A percentile compares a stretch with the other conserved stretches of the same genome.
These are phyloP conservation scores for Hemicentrotus pulcherrimus DNA, from an alignment of 35 echinoderm and acorn worm species.

Conservation along the genomic window DNA sequence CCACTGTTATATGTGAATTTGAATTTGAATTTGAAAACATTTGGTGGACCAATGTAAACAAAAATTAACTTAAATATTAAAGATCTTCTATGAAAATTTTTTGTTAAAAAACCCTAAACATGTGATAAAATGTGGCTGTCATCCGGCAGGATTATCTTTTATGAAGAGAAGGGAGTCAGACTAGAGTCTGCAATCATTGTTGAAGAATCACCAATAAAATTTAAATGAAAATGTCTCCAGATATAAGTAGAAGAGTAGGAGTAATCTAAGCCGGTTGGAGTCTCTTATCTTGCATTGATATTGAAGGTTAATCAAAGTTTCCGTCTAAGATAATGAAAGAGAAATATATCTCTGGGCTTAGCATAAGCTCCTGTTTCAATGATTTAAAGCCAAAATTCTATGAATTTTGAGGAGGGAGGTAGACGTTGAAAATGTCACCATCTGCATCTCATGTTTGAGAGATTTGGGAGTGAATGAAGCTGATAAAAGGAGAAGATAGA, in stretches of 20 bases:
- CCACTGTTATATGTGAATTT: too few relatives aligned
- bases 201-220: neutral
- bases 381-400: neutral
- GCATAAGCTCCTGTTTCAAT: neutral
- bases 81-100: neutral
- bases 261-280: neutral
- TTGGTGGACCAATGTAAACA: too few relatives aligned
- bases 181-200: neutral
- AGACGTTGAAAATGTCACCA: neutral
- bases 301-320: neutral
- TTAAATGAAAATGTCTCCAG: neutral
- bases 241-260: neutral
- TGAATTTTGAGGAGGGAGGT: neutral
- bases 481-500: neutral
- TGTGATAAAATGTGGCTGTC: neutral
- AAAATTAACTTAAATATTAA: too few relatives aligned
- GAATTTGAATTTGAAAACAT: too few relatives aligned
- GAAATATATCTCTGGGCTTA: neutral
- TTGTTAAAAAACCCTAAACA: neutral
- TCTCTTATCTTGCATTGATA: neutral
- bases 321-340: neutral
- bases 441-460: neutral
- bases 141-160: neutral
- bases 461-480: neutral
- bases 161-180: neutral